Evolutionary conservation across 2,888 invertebrate genomes (phyloP), one percentile per base, ranked within the genome.

Genomic region (Sepiola atlantica): DNA sequence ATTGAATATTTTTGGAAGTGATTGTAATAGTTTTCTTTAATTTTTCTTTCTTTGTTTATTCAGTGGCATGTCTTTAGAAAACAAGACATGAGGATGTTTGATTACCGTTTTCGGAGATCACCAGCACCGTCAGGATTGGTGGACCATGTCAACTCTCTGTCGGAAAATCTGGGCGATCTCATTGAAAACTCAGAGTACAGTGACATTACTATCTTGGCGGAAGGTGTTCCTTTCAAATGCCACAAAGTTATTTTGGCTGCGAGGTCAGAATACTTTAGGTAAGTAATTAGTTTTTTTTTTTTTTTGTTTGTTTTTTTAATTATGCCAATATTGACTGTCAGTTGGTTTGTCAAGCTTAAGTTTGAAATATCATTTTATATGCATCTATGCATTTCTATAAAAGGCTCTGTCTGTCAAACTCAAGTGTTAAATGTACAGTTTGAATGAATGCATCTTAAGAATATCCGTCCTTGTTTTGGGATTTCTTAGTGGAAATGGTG

Each of bases 201-300:
- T 20, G 99, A 99, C 98, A 98, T 99, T 94, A 98, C 98, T 0
- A 98, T 99, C 94, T 94, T 99, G 90, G 99, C 99, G 94, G 99
- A 99, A 97, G 98, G 98, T 95, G 98, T 98, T 95, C 96, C 96
- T 96, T 98, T 98, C 95, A 98, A 98, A 96, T 98, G 98, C 28
- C 98, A 98, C 96, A 98, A 98, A 97, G 98, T 99, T 14, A 98
- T 99, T 96, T 98, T 99, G 94, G 99, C 99, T 0, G 98, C 99
- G 55, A 98, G 99, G 96, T 99, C 99, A 97, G 99, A 99, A 96
- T 99, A 99, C 97, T 99, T 99, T 97, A 98, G 99, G 97, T 99
- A 98, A 21, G 97, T 98, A 90, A 35, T 32, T 14, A 45, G 18
- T 94, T 20, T 94, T 45, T 94, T 35, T 94, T 45, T 32, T 32